Percentiles rank a stretch among this genome's conserved stretches.
Evolutionary conservation across 1,140 invertebrate species (phyloP).

Genomic region (Procambarus virginalis): DNA sequence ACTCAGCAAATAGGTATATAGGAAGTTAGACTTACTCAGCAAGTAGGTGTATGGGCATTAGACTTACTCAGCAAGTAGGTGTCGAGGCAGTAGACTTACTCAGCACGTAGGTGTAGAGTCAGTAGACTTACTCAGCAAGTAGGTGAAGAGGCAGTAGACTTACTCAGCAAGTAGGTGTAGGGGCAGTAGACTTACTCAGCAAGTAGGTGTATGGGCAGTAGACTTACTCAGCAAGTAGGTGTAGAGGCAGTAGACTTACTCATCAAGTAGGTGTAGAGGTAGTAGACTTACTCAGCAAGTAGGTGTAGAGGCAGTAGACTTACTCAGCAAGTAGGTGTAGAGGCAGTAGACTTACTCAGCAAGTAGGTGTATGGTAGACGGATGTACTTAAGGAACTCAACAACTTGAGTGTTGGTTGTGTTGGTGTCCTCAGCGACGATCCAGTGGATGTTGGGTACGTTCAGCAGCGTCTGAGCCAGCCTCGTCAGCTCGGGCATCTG

Average conservation of each 20-base stretch:
- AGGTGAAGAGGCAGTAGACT: background rate
- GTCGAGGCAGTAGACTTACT: too few relatives aligned
- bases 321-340: background rate
- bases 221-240: background rate
- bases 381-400: slow-evolving; percentile 76
- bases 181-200: too few relatives aligned
- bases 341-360: background rate
- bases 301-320: too few relatives aligned
- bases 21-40: too few relatives aligned
- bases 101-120: too few relatives aligned
- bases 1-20: too few relatives aligned
- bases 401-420: slow-evolving; percentile 75
- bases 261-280: background rate
- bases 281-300: too few relatives aligned
- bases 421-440: slow-evolving; percentile 78
- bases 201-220: too few relatives aligned
- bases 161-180: background rate
- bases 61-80: too few relatives aligned
- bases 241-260: background rate
- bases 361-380: slow-evolving; percentile 71
- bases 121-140: background rate
- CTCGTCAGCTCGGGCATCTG: slow-evolving; percentile 78
- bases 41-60: too few relatives aligned
- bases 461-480: slow-evolving; percentile 78
- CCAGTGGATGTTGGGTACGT: slow-evolving; percentile 78